Base-by-base conservation (phyloP, 2,113 vertebrate genomes). In the Opisthocomus hoazin region DNA sequence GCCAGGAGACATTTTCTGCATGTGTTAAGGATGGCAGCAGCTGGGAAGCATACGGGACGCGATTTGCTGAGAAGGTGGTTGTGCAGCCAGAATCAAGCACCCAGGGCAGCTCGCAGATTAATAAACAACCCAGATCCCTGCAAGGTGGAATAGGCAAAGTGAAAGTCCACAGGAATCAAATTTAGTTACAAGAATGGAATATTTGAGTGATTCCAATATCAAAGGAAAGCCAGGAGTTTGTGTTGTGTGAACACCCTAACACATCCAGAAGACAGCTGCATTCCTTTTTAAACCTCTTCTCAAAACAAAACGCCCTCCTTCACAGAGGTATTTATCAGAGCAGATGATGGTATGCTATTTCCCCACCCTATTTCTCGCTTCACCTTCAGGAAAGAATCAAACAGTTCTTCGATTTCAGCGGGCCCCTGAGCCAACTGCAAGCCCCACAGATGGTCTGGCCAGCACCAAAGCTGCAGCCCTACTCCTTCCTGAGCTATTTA, bases 1-100 rank as follows among this genome's bases (percentile, higher is more conserved):
- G 65, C 53, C 87, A 76, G 75, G 46, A 95, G 50, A 56, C 41
- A 46, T 92, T 77, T 94, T 58, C 63, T 90, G 88, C 58, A 30
- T 26, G 68, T 61, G 56, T 90, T 76, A 83, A 84, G 93, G 85
- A 95, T 63, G 82, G 92, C 71, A 92, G 79, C 94, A 95, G 94
- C 93, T 96, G 96, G 45, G 79, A 89, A 88, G 57, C 75, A 60
- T 11, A 69, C 0, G 3, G 83, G 43, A 34, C 46, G 18, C 1
- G 50, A 89, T 91, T 65, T 85, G 87, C 91, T 73, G 91, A 91
- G 84, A 82, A 90, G 83, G 83, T 93, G 56, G 64, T 15, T 93
- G 46, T 51, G 53, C 85, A 61, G 79, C 56, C 68, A 56, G 70
- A 79, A 73, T 64, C 82, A 54, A 54, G 75, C 15, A 34, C 32